phyloP scores from a whole-genome alignment of 2,888 invertebrate species.

The Latrodectus elegans region DNA sequence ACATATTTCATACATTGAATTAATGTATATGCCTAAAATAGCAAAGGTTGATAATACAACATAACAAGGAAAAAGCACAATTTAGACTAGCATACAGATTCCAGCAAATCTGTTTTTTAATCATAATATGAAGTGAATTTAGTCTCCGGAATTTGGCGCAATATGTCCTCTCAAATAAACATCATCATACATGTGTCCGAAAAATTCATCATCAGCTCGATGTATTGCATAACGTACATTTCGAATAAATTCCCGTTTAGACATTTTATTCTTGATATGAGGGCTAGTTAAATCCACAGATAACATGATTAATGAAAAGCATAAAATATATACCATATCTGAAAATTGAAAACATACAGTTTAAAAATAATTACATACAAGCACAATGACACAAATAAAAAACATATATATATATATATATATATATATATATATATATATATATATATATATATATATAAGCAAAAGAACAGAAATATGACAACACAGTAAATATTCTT shows the following conservation, averaged over 20 bases:
- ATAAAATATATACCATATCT: conserved; percentile 77
- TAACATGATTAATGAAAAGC: conserved; percentile 77
- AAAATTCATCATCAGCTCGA: conserved; percentile 75
- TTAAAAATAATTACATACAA: neutral
- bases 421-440: too few relatives aligned
- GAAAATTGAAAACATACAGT: conserved; percentile 61
- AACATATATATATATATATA: too few relatives aligned
- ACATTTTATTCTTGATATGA: conserved; percentile 78
- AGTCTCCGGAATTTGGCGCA: conserved; percentile 72
- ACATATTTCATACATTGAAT: neutral
- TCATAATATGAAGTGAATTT: neutral
- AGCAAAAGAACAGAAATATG: too few relatives aligned
- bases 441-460: too few relatives aligned
- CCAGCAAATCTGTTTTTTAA: too few relatives aligned
- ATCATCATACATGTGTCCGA: conserved; percentile 77
- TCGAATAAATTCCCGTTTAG: conserved; percentile 78
- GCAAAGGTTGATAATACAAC: neutral
- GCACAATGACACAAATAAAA: too few relatives aligned
- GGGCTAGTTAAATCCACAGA: conserved; percentile 77
- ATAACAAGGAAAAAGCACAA: neutral
- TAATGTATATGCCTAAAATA: neutral
- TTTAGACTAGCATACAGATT: neutral
- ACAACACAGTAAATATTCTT: too few relatives aligned
- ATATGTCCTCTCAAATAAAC: conserved; percentile 77
- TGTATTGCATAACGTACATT: conserved; percentile 76